phyloP scores from a whole-genome alignment of 2,113 vertebrate genomes.

The Gavia stellata region DNA sequence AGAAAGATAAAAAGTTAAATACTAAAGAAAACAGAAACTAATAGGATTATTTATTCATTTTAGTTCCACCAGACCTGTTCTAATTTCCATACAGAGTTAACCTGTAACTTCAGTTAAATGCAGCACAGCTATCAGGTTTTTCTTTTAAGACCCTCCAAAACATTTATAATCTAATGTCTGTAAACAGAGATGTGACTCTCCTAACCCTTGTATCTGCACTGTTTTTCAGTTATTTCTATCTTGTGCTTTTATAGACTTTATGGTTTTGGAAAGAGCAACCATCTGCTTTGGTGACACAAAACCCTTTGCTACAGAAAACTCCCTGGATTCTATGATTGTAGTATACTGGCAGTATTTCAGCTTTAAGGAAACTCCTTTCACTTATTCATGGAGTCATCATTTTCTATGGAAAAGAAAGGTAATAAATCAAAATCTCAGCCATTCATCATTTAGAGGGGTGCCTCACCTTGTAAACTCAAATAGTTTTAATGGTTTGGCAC shows the following conservation, averaged over 20 bases:
- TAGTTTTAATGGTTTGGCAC: conserved; percentile 6
- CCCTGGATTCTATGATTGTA: neutral
- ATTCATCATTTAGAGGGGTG: conserved; percentile 6
- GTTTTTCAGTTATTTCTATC: neutral
- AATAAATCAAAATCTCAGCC: conserved; percentile 17
- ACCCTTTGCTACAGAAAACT: neutral
- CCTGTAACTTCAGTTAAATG: neutral
- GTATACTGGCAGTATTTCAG: neutral
- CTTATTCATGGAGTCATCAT: neutral
- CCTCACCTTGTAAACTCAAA: neutral
- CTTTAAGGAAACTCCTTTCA: neutral
- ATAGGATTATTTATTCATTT: neutral
- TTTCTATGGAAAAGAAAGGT: neutral
- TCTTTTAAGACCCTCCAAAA: neutral
- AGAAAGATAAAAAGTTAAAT: neutral
- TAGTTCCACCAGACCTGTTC: neutral
- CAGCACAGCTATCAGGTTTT: neutral
- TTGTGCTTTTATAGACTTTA: neutral
- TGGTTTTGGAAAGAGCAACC: neutral
- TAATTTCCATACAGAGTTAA: neutral
- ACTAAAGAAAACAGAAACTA: neutral
- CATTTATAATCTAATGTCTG: neutral
- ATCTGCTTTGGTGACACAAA: neutral
- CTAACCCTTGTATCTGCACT: neutral
- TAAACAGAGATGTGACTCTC: neutral